phyloP scores from a whole-genome alignment of 92 coral and sea anemone species.

The Palythoa grandiflora region DNA sequence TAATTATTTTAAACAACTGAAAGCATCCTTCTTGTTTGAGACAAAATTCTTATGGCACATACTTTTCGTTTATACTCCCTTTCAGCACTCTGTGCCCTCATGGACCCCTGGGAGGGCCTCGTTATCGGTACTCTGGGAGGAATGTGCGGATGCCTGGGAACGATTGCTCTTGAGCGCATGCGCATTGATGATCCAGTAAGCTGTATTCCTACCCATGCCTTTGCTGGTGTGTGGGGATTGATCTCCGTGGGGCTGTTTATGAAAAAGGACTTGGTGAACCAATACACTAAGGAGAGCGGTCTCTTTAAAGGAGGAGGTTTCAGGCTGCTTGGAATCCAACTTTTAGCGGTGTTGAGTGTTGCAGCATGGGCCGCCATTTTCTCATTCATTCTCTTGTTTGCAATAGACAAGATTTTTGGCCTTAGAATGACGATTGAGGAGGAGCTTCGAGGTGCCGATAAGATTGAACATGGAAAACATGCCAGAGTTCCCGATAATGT shows the following conservation, averaged over 20 bases:
- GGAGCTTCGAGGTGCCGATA: constrained; percentile 90
- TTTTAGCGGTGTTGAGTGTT: constrained; percentile 55
- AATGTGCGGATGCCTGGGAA: constrained; percentile 70
- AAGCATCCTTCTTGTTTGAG: too few relatives aligned
- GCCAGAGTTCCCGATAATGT: too few relatives aligned
- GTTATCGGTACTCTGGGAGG: constrained; percentile 86
- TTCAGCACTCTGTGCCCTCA: constrained; percentile 82
- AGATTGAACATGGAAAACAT: constrained; percentile 74
- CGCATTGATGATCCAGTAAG: constrained; percentile 91
- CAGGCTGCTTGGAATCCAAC: constrained; percentile 74
- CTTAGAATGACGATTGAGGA: constrained; percentile 79
- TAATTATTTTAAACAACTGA: too few relatives aligned
- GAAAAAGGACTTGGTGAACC: constrained; percentile 66
- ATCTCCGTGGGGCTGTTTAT: constrained; percentile 81
- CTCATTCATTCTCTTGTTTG: constrained; percentile 60
- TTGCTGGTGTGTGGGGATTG: constrained; percentile 85
- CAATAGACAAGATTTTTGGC: constrained; percentile 58
- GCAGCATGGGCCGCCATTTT: constrained; percentile 69
- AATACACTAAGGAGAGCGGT: constrained; percentile 64
- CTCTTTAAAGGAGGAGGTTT: constrained; percentile 80
- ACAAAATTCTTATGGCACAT: not conserved
- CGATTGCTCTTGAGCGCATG: constrained; percentile 65
- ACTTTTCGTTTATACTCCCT: not conserved
- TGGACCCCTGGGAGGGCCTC: constrained; percentile 84
- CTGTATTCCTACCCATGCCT: constrained; percentile 84